Conservation (phyloP, 2,113 vertebrate species). For the Sylvicapra grimmia region DNA sequence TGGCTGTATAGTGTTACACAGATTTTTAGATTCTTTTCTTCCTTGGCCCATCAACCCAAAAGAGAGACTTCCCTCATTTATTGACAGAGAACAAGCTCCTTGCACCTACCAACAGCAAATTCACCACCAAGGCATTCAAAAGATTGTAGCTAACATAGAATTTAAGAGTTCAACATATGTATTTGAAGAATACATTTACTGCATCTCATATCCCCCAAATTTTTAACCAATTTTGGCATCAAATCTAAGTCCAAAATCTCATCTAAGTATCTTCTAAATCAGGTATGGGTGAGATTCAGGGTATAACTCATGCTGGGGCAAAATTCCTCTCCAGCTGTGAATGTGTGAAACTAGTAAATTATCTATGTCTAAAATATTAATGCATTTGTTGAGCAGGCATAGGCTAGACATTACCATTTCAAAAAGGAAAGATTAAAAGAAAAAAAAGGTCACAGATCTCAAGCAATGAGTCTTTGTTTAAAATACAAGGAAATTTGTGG, state of each 20-base stretch:
- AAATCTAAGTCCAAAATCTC: background rate
- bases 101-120: background rate
- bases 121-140: background rate
- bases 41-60: background rate
- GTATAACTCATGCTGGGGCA: background rate
- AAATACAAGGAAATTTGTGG: background rate
- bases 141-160: background rate
- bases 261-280: background rate
- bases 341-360: background rate
- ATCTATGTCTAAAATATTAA: background rate
- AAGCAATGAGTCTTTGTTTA: background rate
- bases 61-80: background rate
- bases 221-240: background rate
- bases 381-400: background rate
- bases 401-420: background rate
- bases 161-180: background rate
- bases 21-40: background rate
- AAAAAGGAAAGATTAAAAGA: background rate
- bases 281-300: background rate
- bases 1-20: background rate
- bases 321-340: background rate
- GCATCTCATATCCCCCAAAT: background rate
- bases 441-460: background rate
- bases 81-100: background rate
- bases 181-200: background rate